A percentile compares a stretch with the other conserved stretches of the same genome.
These are phyloP conservation scores for Bagarius yarrelli DNA, from an alignment of 2,113 vertebrate genomes.

Conservation along the genomic window DNA sequence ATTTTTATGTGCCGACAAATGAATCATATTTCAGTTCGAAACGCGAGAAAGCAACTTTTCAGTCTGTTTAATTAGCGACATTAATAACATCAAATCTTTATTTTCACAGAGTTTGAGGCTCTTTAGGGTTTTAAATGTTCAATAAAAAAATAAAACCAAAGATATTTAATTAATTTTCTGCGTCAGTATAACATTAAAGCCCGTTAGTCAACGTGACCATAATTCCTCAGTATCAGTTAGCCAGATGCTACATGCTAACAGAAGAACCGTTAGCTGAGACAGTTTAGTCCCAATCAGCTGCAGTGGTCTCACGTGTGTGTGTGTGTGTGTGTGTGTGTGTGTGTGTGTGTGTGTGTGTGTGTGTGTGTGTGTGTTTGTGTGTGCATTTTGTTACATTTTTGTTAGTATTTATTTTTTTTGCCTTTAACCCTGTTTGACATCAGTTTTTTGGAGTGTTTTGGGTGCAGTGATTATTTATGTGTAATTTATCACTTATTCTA, in stretches of 20 bases:
- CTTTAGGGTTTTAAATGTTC: neutral
- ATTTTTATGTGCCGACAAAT: neutral
- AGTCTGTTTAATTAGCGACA: neutral
- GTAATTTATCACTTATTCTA: neutral
- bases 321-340: neutral
- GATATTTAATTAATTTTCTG: neutral
- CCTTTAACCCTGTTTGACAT: neutral
- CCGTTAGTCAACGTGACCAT: no score
- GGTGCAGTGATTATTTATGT: constrained; percentile 43
- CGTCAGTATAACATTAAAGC: neutral
- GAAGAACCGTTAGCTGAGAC: no score
- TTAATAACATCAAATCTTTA: neutral
- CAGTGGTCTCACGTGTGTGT: no score
- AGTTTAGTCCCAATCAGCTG: no score
- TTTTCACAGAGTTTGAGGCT: neutral
- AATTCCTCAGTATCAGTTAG: no score
- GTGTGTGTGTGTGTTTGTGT: no score
- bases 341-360: constrained; percentile 38
- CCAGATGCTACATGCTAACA: no score
- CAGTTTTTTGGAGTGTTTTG: constrained; percentile 18
- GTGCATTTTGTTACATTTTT: neutral
- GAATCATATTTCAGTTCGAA: neutral
- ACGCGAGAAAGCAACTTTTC: neutral
- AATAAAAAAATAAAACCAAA: neutral
- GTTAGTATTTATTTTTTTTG: constrained; percentile 24